Evolutionary conservation across 2,888 invertebrate species (phyloP).

Genomic region (Orchesella flavescens): DNA sequence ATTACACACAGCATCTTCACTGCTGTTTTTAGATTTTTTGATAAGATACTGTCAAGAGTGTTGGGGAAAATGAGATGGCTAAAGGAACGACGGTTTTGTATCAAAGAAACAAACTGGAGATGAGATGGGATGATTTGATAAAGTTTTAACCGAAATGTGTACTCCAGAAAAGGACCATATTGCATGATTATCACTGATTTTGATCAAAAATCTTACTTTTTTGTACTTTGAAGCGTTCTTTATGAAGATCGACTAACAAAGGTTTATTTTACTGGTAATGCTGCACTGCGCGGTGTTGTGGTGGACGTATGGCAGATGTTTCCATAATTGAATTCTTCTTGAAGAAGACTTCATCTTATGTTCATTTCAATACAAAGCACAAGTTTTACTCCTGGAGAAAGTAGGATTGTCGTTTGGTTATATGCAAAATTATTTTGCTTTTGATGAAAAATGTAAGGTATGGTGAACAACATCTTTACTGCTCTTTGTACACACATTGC

Average conservation of each 20-base stretch:
- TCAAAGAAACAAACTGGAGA: neutral
- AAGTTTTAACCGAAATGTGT: neutral
- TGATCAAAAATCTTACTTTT: conserved; percentile 11
- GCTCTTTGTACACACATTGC: too few species aligned
- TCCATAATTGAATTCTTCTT: too few species aligned
- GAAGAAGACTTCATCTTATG: too few species aligned
- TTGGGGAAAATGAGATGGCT: conserved; percentile 7
- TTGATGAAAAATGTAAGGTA: too few species aligned
- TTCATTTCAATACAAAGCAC: too few species aligned
- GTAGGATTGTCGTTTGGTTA: neutral
- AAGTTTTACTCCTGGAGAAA: neutral
- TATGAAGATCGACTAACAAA: neutral
- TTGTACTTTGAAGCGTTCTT: neutral
- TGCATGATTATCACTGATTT: conserved; percentile 17
- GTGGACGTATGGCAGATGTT: conserved; percentile 11
- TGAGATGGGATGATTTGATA: conserved; percentile 51
- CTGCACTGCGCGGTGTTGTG: neutral
- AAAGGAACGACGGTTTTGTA: neutral
- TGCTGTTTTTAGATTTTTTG: conserved; percentile 35
- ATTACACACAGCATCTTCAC: neutral
- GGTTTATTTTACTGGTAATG: neutral
- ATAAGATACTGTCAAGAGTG: conserved; percentile 32
- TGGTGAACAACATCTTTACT: too few species aligned
- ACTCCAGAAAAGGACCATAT: neutral
- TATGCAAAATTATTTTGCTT: too few species aligned